Conservation (phyloP, 64 coral and sea anemone genomes). For the Dendronephthya gigantea region DNA sequence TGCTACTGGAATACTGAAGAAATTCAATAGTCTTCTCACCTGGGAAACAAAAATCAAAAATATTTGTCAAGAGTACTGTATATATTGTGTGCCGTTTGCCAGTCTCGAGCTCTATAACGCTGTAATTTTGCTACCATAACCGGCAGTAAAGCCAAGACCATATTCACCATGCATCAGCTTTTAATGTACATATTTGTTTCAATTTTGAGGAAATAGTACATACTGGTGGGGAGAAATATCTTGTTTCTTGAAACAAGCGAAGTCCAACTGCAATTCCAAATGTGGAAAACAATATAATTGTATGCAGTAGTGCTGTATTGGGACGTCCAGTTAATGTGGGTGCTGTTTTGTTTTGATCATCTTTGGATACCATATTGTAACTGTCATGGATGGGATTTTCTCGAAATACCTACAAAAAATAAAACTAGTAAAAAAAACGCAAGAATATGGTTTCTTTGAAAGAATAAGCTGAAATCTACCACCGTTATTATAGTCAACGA, state of each 20-base stretch:
- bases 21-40: background rate
- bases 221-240: background rate
- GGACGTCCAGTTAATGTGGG: background rate
- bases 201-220: background rate
- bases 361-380: background rate
- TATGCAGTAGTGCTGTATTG: background rate
- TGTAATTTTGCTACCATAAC: no score
- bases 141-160: no score
- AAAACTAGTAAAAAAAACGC: background rate
- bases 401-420: background rate
- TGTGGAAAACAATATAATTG: background rate
- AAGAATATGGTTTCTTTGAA: no score
- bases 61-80: background rate
- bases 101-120: no score
- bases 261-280: conserved; percentile 5
- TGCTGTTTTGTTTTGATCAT: background rate
- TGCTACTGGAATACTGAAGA: background rate
- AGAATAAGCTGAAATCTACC: no score
- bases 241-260: background rate
- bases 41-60: background rate
- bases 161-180: no score
- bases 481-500: no score
- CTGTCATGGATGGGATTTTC: background rate
- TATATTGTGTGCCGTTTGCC: no score
- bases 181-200: no score